Conservation (phyloP, 2,797 vertebrate genomes). For the Cephalopachus bancanus region DNA sequence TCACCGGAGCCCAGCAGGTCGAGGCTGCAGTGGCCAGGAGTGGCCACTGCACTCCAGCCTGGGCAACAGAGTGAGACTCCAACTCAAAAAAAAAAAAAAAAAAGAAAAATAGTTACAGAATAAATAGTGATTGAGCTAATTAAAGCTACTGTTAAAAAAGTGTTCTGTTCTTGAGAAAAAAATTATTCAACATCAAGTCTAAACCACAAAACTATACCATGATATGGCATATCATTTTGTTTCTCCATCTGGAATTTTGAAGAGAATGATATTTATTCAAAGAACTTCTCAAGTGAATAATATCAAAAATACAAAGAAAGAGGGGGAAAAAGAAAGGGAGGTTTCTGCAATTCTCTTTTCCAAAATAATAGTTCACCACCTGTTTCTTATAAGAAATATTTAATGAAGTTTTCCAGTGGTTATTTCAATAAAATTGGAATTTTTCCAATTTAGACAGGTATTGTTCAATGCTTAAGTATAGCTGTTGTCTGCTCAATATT, state of each 20-base stretch:
- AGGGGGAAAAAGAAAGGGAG: not conserved
- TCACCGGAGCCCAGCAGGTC: no score
- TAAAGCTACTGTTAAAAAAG: constrained; percentile 44
- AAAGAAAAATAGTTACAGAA: constrained; percentile 45
- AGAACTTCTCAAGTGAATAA: constrained; percentile 7
- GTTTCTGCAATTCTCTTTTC: not conserved
- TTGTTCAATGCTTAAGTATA: not conserved
- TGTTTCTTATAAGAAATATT: constrained; percentile 48
- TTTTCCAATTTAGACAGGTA: constrained; percentile 37
- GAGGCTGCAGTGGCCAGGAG: no score
- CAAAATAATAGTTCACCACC: constrained; percentile 22
- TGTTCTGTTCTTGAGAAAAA: not conserved
- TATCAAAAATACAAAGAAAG: constrained; percentile 53
- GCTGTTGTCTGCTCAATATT: not conserved
- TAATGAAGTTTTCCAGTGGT: constrained; percentile 37
- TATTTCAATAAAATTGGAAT: constrained; percentile 50
- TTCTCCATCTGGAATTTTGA: constrained; percentile 50
- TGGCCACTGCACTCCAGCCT: no score
- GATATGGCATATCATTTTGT: not conserved
- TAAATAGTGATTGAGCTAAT: constrained; percentile 43
- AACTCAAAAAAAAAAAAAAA: no score
- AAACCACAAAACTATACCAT: constrained; percentile 33
- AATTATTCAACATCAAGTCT: constrained; percentile 2
- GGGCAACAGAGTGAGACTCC: no score
- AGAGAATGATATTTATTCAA: constrained; percentile 1